Percentiles rank a stretch among this genome's conserved stretches.
Evolutionary conservation across 2,113 vertebrate genomes (phyloP).

Genomic region (Zapus hudsonius): DNA sequence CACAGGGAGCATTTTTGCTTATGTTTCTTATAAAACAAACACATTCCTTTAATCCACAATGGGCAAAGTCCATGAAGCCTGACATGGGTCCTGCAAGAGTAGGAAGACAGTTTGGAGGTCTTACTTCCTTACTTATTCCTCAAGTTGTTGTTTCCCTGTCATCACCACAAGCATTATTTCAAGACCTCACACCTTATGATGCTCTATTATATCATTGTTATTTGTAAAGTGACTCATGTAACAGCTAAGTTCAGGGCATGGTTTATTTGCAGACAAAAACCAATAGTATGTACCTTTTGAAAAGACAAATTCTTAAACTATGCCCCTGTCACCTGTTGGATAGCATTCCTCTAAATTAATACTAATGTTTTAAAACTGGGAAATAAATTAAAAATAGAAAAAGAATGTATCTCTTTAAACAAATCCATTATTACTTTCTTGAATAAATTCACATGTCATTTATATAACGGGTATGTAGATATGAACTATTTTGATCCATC

Average conservation of each 20-base stretch:
- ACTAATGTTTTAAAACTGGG: neutral
- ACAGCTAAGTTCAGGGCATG: neutral
- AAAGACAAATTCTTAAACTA: neutral
- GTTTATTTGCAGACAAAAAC: neutral
- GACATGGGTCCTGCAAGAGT: neutral
- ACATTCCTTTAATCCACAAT: neutral
- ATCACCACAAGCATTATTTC: neutral
- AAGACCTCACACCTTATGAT: neutral
- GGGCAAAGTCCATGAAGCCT: neutral
- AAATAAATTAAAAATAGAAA: constrained; percentile 22
- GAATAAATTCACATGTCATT: neutral
- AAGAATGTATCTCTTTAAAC: neutral
- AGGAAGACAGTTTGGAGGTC: neutral
- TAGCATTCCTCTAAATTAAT: constrained; percentile 15
- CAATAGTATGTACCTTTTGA: neutral
- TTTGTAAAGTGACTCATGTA: neutral
- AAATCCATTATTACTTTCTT: constrained; percentile 16
- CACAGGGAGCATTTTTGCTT: neutral
- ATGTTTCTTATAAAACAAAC: neutral
- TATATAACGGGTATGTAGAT: neutral
- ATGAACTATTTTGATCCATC: neutral
- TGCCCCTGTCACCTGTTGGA: neutral
- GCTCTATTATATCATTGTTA: neutral
- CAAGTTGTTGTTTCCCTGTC: neutral
- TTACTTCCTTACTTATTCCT: neutral